These are phyloP conservation scores for Anableps anableps DNA, from an alignment of 2,797 vertebrate genomes.

Conservation along the genomic window DNA sequence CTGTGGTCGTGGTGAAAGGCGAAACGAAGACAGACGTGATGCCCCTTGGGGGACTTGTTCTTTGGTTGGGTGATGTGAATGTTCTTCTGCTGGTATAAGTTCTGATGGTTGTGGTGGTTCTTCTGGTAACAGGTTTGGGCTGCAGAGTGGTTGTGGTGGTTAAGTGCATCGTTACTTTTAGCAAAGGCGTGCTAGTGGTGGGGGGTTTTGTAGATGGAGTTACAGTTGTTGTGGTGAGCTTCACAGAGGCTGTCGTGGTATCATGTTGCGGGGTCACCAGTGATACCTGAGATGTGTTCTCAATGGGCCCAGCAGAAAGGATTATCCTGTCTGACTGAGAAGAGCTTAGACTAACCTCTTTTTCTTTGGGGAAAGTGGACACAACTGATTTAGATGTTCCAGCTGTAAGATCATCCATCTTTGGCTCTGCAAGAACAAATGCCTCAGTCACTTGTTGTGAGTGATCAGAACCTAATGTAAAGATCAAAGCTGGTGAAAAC, in stretches of 20 bases:
- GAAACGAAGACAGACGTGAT: slow-evolving; percentile 76
- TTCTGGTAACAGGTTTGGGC: slow-evolving; percentile 73
- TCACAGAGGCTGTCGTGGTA: slow-evolving; percentile 64
- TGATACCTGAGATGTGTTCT: slow-evolving; percentile 76
- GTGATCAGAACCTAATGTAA: slow-evolving; percentile 18
- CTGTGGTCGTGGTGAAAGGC: slow-evolving; percentile 84
- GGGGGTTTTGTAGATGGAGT: slow-evolving; percentile 63
- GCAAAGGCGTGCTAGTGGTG: slow-evolving; percentile 54
- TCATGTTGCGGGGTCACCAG: slow-evolving; percentile 72
- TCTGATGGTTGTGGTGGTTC: slow-evolving; percentile 80
- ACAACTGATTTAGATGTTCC: slow-evolving; percentile 80
- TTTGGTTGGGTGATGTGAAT: slow-evolving; percentile 80
- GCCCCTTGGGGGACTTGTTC: slow-evolving; percentile 73
- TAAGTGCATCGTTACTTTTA: slow-evolving; percentile 70
- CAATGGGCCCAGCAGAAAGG: slow-evolving; percentile 59
- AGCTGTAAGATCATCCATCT: slow-evolving; percentile 78
- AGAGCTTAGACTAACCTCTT: slow-evolving; percentile 78
- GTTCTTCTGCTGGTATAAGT: slow-evolving; percentile 81
- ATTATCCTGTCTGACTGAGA: slow-evolving; percentile 77
- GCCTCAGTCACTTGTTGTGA: slow-evolving; percentile 71
- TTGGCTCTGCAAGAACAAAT: slow-evolving; percentile 87
- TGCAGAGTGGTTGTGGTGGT: slow-evolving; percentile 70
- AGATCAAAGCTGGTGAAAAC: slow-evolving; percentile 27
- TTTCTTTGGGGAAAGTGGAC: slow-evolving; percentile 73
- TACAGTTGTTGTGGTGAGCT: slow-evolving; percentile 62